These are phyloP conservation scores for Pangasius mekongensis DNA, from an alignment of 2,797 vertebrate species.

Conservation along the genomic window DNA sequence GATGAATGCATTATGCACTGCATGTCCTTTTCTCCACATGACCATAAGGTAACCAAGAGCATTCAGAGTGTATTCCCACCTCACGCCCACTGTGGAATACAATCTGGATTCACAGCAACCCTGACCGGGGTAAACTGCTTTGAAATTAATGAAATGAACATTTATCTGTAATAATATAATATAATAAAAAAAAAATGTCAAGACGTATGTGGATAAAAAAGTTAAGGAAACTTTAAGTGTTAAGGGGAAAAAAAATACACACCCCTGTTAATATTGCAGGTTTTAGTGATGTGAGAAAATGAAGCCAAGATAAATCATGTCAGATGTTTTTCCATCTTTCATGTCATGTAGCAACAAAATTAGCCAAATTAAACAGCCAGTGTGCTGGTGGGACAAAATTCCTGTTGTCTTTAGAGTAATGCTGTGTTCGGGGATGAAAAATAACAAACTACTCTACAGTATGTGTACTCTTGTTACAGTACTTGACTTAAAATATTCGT, in stretches of 20 bases:
- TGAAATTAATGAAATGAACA: not conserved
- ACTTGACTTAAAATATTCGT: not conserved
- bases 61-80: conserved; percentile 51
- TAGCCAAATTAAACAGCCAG: no score
- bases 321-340: not conserved
- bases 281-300: not conserved
- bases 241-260: no score
- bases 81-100: not conserved
- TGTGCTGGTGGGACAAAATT: no score
- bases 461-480: not conserved
- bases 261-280: not conserved
- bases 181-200: no score
- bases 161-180: not conserved
- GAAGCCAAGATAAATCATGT: not conserved
- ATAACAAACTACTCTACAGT: not conserved
- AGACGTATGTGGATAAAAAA: not conserved
- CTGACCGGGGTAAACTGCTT: not conserved
- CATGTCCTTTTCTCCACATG: conserved; percentile 65
- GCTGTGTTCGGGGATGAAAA: not conserved
- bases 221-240: no score
- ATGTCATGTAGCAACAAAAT: no score
- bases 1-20: no score
- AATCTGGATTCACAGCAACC: not conserved
- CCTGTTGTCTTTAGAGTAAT: not conserved
- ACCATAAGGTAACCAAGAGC: conserved; percentile 60